Percentiles rank a stretch among this genome's conserved stretches.
These are phyloP conservation scores for Pelobates cultripes DNA, from an alignment of 2,797 vertebrate genomes.

Conservation along the genomic window DNA sequence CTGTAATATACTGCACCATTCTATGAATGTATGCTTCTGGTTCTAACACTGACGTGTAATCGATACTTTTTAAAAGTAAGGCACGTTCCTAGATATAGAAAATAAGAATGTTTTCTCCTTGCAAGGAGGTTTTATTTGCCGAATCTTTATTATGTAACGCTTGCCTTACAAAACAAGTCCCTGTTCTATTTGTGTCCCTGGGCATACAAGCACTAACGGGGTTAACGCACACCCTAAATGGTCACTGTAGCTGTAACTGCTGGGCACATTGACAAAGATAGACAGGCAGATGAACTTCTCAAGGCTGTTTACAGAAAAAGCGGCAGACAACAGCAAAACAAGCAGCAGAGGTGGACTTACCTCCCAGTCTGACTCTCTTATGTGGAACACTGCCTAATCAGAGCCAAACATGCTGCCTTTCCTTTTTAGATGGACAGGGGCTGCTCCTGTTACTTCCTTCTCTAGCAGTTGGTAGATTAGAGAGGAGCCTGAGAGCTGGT, in stretches of 20 bases:
- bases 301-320: not conserved
- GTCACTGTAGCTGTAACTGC: not conserved
- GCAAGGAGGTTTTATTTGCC: too few species aligned
- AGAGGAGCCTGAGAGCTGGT: conserved; percentile 9
- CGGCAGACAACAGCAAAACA: not conserved
- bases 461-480: conserved; percentile 25
- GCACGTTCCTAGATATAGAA: too few species aligned
- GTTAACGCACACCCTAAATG: not conserved
- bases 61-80: too few species aligned
- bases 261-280: not conserved
- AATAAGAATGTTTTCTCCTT: too few species aligned
- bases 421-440: conserved; percentile 15
- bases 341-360: conserved; percentile 36
- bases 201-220: too few species aligned
- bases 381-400: not conserved
- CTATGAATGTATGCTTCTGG: too few species aligned
- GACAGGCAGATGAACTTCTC: conserved; percentile 11
- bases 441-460: conserved; percentile 27
- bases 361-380: conserved; percentile 1
- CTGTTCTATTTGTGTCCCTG: too few species aligned
- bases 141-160: too few species aligned
- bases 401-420: not conserved
- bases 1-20: too few species aligned
- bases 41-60: too few species aligned
- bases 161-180: too few species aligned